phyloP scores from a whole-genome alignment of 1,140 invertebrate genomes.

The Monochamus saltuarius region DNA sequence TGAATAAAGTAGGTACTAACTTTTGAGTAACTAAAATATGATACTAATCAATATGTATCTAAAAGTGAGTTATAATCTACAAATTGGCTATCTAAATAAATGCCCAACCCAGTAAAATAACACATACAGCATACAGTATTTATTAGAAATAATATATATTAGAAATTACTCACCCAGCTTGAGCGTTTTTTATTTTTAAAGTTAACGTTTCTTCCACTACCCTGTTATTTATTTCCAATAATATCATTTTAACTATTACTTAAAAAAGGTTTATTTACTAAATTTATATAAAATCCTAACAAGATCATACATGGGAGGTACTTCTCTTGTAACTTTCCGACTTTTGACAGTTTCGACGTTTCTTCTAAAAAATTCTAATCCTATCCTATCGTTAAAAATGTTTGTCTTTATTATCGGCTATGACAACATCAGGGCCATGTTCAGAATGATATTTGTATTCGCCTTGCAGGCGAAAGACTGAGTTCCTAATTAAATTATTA shows the following conservation, averaged over 20 bases:
- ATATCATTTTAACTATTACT: conserved; percentile 77
- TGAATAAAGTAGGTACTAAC: background rate
- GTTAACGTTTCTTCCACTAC: conserved; percentile 95
- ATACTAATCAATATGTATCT: too few species aligned
- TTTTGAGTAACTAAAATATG: too few species aligned
- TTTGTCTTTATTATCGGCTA: too few species aligned
- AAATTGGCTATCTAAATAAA: conserved; percentile 21
- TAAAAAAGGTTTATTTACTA: conserved; percentile 31
- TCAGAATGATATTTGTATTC: too few species aligned
- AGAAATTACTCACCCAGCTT: conserved; percentile 79
- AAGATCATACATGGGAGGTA: conserved; percentile 36
- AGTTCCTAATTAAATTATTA: too few species aligned
- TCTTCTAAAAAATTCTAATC: too few species aligned
- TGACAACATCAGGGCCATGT: too few species aligned
- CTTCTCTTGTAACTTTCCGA: conserved; percentile 1
- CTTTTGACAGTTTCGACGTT: too few species aligned
- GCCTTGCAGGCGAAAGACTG: too few species aligned
- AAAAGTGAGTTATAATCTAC: conserved; percentile 1
- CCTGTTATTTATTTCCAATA: conserved; percentile 98
- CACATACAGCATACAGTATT: background rate
- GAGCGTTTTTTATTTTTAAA: conserved; percentile 92
- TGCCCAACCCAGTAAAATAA: conserved; percentile 28
- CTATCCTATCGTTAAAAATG: too few species aligned
- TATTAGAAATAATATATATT: background rate
- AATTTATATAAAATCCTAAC: conserved; percentile 24